phyloP scores from a whole-genome alignment of 1,140 invertebrate species.

The Belonocnema kinseyi region DNA sequence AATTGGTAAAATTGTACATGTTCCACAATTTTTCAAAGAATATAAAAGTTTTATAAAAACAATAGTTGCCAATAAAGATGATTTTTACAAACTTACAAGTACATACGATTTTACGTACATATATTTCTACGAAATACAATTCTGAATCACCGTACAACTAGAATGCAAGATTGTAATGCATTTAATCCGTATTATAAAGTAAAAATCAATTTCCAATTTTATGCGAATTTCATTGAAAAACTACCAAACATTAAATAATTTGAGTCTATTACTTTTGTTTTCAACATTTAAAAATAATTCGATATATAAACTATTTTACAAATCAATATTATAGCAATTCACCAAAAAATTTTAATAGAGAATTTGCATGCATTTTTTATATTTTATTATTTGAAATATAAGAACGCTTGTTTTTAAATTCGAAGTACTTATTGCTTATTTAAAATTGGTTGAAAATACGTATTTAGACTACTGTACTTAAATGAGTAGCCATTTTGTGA shows the following conservation, averaged over 20 bases:
- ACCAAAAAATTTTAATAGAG: background rate
- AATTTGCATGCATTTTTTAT: too few species aligned
- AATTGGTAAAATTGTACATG: background rate
- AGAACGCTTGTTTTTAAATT: too few species aligned
- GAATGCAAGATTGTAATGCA: background rate
- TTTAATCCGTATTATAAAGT: background rate
- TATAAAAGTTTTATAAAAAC: too few species aligned
- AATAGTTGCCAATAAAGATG: background rate
- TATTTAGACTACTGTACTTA: too few species aligned
- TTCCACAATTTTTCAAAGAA: background rate
- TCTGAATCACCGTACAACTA: background rate
- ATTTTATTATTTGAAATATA: too few species aligned
- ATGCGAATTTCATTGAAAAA: background rate
- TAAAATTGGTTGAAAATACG: too few species aligned
- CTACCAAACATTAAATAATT: background rate
- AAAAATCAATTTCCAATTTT: slow-evolving; percentile 11
- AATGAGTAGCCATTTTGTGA: too few species aligned
- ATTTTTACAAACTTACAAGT: slow-evolving; percentile 11
- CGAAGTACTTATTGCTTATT: too few species aligned
- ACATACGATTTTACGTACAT: slow-evolving; percentile 14
- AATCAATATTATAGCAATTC: slow-evolving; percentile 1
- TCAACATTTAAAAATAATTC: slow-evolving; percentile 19
- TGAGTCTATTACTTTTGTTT: background rate
- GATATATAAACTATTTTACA: slow-evolving; percentile 23
- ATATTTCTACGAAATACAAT: slow-evolving; percentile 1